phyloP scores from a whole-genome alignment of 2,797 vertebrate genomes.

The Aeoliscus strigatus region DNA sequence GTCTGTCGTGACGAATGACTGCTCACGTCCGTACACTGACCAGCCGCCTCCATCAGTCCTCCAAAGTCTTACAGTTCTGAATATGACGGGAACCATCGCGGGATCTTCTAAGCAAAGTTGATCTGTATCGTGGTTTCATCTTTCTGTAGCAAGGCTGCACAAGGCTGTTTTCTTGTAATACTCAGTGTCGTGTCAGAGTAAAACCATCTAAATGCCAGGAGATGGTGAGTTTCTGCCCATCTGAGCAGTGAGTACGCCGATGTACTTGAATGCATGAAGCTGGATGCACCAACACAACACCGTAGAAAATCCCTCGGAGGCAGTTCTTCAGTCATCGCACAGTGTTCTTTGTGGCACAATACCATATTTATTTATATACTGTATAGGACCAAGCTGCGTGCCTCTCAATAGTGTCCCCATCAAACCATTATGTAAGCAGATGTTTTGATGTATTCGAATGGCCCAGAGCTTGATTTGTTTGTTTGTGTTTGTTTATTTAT shows the following conservation, averaged over 20 bases:
- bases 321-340: constrained; percentile 8
- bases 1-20: constrained; percentile 53
- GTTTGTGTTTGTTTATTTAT: no score
- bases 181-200: neutral
- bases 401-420: constrained; percentile 4
- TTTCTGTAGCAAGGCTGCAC: no score
- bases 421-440: constrained; percentile 16
- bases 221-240: neutral
- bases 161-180: no score
- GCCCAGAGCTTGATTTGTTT: no score
- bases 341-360: constrained; percentile 13
- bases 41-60: constrained; percentile 24
- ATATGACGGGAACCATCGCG: neutral
- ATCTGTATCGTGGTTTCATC: neutral
- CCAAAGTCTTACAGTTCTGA: constrained; percentile 1
- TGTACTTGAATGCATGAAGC: constrained; percentile 15
- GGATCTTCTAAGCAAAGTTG: neutral
- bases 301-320: constrained; percentile 14
- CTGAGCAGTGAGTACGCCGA: constrained; percentile 4
- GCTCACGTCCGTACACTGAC: constrained; percentile 27
- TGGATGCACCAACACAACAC: constrained; percentile 24
- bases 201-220: neutral
- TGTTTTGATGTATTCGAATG: constrained; percentile 1
- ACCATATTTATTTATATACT: neutral
- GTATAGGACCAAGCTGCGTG: constrained; percentile 10